Base-by-base conservation (phyloP, 2,888 invertebrate genomes). In the Eugnorisma glareosa region DNA sequence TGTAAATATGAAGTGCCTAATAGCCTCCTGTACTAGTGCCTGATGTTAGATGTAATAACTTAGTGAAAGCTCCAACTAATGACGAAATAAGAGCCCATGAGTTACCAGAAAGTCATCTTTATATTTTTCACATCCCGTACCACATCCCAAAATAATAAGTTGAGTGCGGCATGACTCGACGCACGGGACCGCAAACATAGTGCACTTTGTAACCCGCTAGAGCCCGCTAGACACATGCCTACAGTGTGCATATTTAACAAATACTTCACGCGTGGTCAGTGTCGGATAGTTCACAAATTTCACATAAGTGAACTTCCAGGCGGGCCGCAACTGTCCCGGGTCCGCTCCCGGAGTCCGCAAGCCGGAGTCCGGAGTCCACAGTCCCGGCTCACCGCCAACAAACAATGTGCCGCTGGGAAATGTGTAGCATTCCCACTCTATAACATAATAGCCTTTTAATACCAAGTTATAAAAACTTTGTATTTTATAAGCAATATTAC, bases 281-380 rank as follows among this genome's bases (percentile, higher is more conserved):
- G 84, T 84, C 83, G 88, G 91, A 92, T 92, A 92, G 93, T 93
- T 92, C 87, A 89, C 91, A 91, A 92, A 92, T 92, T 92, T 89
- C 86, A 86, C 87, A 87, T 89, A 89, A 91, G 90, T 91, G 90
- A 92, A 91, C 89, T 92, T 89, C 90, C 89, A 85, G 80, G 85
- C 84, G 85, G 86, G 81, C 86, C 89, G 84, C 90, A 86, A 85
- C 82, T 83, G 83, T 83, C 82, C 84, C 81, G 76, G 40, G 66
- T 43, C 40, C 67, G 72, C 86, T 84, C 85, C 43, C 81, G 54
- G 67, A 64, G 63, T 74, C 69, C 69, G 70, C 61, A 61, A 48
- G 61, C 83, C 70, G 45, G 45, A 64, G 31, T 83, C 67, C 72
- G 64, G 59, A 51, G 28, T 82, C 66, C 71, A 57, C 21, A 51